These are phyloP conservation scores for Felis chaus DNA, from an alignment of 2,113 vertebrate genomes.

Conservation along the genomic window DNA sequence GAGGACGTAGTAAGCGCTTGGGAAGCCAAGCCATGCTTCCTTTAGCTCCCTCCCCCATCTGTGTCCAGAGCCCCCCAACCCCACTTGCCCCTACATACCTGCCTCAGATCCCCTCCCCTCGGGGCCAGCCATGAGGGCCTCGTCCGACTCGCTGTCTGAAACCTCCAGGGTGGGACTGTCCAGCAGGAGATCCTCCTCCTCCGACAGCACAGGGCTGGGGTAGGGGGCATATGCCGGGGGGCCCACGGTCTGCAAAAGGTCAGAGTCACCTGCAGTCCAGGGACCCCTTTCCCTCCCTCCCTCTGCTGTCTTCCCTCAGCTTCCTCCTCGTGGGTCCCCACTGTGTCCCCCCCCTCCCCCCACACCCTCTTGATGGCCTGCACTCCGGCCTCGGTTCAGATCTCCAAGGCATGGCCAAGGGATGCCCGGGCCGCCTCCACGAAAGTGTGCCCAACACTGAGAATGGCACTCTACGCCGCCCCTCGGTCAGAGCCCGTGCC, in stretches of 20 bases:
- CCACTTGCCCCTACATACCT: slow-evolving; percentile 68
- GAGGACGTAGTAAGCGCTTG: not conserved
- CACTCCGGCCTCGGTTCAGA: not conserved
- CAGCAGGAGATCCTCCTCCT: slow-evolving; percentile 76
- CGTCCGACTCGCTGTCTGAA: slow-evolving; percentile 83
- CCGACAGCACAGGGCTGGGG: slow-evolving; percentile 73
- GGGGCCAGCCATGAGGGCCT: slow-evolving; percentile 51
- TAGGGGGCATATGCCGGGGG: slow-evolving; percentile 19
- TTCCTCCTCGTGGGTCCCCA: not conserved
- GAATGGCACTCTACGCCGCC: accelerated
- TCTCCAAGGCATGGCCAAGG: not conserved
- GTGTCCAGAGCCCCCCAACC: not conserved
- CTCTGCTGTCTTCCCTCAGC: not conserved
- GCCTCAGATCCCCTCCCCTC: slow-evolving; percentile 64
- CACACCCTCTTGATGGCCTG: not conserved
- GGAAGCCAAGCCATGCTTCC: not conserved
- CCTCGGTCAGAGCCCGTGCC: not conserved
- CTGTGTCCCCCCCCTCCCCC: not conserved
- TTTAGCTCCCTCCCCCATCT: not conserved
- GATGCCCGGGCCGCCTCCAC: accelerated
- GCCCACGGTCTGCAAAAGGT: slow-evolving; percentile 66
- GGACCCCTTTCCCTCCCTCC: not conserved
- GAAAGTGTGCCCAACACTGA: not conserved
- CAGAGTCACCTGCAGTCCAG: not conserved
- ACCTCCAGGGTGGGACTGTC: slow-evolving; percentile 80